Evolutionary conservation across 2,113 vertebrate genomes (phyloP), one percentile per base, ranked within the genome.

Genomic region (Gorsachius goisagi): DNA sequence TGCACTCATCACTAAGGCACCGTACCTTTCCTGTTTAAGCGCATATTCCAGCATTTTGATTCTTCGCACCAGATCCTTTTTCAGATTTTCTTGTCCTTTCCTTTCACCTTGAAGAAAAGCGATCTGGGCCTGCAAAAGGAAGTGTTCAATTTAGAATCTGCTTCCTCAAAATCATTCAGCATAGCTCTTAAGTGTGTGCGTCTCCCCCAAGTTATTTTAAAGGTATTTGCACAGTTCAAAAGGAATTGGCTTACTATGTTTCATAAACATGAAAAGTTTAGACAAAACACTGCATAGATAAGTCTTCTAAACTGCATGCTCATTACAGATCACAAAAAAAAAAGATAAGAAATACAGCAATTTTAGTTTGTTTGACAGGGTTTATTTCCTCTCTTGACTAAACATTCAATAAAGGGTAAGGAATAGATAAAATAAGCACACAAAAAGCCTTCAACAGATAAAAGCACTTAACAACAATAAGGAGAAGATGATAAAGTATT

Each of bases 41-140:
- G 98, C 98, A 72, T 98, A 99, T 94, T 99, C 98, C 97, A 99
- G 96, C 98, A 99, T 99, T 97, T 99, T 99, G 97, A 99, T 99
- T 97, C 98, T 98, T 90, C 98, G 97, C 90, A 99, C 98, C 63
- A 99, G 97, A 96, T 99, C 98, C 94, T 99, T 99, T 97, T 99
- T 99, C 96, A 99, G 92, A 89, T 99, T 99, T 96, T 99, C 98
- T 96, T 99, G 98, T 71, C 98, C 98, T 93, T 98, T 99, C 85
- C 98, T 98, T 97, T 99, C 98, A 41, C 98, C 98, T 87, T 99
- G 98, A 94, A 99, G 98, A 74, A 99, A 99, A 41, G 98, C 98
- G 0, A 99, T 98, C 96, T 99, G 98, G 59, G 98, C 98, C 98
- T 99, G 94, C 76, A 98, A 94, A 90, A 97, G 59, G 96, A 55